Base-by-base conservation (phyloP, 2,797 vertebrate species). In the Catharus ustulatus region DNA sequence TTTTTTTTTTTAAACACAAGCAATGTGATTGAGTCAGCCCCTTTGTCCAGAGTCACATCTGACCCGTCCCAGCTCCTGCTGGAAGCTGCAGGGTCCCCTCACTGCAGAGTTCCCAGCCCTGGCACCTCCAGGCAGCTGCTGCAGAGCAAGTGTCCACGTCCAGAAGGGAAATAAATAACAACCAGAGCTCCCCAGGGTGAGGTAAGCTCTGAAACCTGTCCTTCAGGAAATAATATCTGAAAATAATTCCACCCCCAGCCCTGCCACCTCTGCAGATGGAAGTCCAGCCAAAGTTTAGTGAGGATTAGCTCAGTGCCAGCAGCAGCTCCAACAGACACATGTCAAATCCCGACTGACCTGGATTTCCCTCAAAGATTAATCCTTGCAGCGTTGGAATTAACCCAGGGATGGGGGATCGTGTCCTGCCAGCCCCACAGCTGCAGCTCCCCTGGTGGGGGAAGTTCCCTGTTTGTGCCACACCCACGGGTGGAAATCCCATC, bases 51-150 rank as follows among this genome's bases (percentile, higher is more conserved):
- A 20, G 71, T 32, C 27, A 3, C 10, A 15, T 1, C 43, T 74
- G 32, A 1, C 32, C 8, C 9, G 4, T 10, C 20, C 46, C 1
- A 0, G 4, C 9, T 12, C 22, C 2, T 40, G 10, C 63, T 30
- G 54, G 23, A 20, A 7, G 23, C 1, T 63, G 20, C 36, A 36
- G 49, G 16, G 14, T 52, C 6, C 36, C 30, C 67, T 3, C 10
- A 1, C 3, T 2, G 29, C 78, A 11, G 1, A 26, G 54, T 0
- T 3, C 16, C 6, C 0, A 0, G 2, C 8, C 20, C 34, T 19
- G 3, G 32, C 1, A 5, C 19, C 61, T 20, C 0, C 20, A 21
- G 5, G 1, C 2, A 7, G 10, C 49, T 49, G 46, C 10, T 15
- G 16, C 1, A 6, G 27, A 36, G 46, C 22, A 16, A 15, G 11